These are phyloP conservation scores for Columba livia DNA, from an alignment of 2,113 vertebrate genomes.

Conservation along the genomic window DNA sequence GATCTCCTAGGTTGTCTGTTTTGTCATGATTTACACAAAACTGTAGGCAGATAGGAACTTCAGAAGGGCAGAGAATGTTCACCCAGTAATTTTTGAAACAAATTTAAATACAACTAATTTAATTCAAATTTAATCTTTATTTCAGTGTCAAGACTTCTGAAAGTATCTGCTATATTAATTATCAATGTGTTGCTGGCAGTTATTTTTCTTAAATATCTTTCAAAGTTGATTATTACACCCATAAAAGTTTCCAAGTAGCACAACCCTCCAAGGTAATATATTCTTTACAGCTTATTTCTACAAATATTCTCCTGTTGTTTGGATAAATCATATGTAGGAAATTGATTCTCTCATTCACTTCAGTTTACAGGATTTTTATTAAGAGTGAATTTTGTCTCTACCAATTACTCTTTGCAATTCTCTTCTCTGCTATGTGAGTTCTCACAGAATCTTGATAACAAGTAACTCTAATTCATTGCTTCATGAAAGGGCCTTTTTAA, in stretches of 20 bases:
- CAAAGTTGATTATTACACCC: conserved; percentile 19
- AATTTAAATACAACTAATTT: not conserved
- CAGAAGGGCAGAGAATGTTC: not conserved
- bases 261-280: not conserved
- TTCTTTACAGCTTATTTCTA: conserved; percentile 36
- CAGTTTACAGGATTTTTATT: conserved; percentile 13
- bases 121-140: conserved; percentile 18
- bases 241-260: not conserved
- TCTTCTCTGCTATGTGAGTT: not conserved
- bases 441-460: not conserved
- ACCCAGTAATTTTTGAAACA: not conserved
- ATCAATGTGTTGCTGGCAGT: conserved; percentile 10
- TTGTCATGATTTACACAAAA: not conserved
- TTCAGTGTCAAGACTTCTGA: conserved; percentile 15
- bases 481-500: not conserved
- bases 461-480: not conserved
- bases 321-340: not conserved
- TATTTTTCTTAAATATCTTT: conserved; percentile 19
- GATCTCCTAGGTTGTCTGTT: rapidly evolving
- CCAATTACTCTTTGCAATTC: conserved; percentile 48
- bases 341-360: conserved; percentile 5
- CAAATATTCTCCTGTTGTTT: not conserved
- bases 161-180: conserved; percentile 47
- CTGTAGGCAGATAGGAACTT: not conserved
- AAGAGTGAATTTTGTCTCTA: not conserved